Evolutionary conservation across 2,888 invertebrate genomes (phyloP), one percentile per base, ranked within the genome.

Genomic region (Microchrysa polita): DNA sequence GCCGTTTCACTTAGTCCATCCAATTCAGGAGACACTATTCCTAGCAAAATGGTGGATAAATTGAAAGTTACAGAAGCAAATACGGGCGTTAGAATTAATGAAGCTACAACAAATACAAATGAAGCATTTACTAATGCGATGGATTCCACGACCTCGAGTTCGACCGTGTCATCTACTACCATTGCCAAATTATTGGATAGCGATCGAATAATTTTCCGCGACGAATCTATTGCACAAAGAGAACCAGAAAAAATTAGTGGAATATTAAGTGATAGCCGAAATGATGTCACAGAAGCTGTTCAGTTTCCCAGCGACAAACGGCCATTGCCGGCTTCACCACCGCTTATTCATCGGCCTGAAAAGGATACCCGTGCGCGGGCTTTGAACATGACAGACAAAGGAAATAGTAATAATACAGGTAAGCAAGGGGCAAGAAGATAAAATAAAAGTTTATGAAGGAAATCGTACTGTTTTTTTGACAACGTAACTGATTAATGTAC

Each of bases 281-380:
- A 34, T 34, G 69, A 55, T 42, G 69, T 40, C 1, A 34, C 18
- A 5, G 34, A 53, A 53, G 57, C 16, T 40, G 57, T 40, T 23
- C 27, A 34, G 14, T 22, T 23, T 27, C 34, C 53, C n/a, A 34
- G 16, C 34, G 40, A 16, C 16, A 40, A 12, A 5, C 52, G 12
- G 0, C n/a, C 23, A 23, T 18, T 53, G 5, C 69, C 69, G 1
- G 55, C 69, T 23, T 34, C 72, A 14, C 72, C 72, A 5, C 60
- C 72, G 5, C 34, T 72, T 14, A 72, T 72, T n/a, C 72, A 60
- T 48, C 48, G 44, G 5, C n/a, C 48, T 1, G 34, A 63, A 40
- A 55, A 55, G 40, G 72, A 67, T 22, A 53, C 22, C 5, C 44
- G 60, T 57, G 77, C 75, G 59, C 72, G 77, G 34, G 76, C 77